Conservation (phyloP, 1,140 invertebrate genomes). For the Euura saliciscinereae region DNA sequence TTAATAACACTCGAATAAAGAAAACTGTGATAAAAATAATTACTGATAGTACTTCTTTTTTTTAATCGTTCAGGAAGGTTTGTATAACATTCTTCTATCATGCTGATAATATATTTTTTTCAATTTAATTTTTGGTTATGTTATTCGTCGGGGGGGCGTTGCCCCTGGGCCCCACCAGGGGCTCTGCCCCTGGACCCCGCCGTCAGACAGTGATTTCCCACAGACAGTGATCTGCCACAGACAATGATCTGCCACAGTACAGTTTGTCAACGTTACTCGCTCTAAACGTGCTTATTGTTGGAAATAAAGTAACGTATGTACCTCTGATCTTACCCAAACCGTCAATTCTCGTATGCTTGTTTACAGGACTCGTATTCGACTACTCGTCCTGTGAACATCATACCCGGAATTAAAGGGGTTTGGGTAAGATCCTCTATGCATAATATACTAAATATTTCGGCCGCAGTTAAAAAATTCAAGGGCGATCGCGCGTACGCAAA, state of each 20-base stretch:
- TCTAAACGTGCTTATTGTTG: background rate
- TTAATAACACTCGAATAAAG: background rate
- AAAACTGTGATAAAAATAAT: background rate
- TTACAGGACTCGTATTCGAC: background rate
- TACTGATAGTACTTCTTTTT: background rate
- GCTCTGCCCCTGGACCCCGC: background rate
- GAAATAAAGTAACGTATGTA: background rate
- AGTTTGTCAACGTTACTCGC: background rate
- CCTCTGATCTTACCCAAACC: background rate
- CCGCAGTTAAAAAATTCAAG: too few species aligned
- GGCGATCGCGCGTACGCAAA: too few species aligned
- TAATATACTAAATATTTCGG: slow-evolving; percentile 4
- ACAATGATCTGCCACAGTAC: background rate
- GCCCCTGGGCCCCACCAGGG: too few species aligned
- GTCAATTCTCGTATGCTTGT: background rate
- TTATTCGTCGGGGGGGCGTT: background rate
- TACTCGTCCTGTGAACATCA: too few species aligned
- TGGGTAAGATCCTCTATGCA: background rate
- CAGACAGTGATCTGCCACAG: too few species aligned
- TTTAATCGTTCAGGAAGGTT: too few species aligned
- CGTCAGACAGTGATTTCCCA: background rate
- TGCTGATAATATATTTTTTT: background rate
- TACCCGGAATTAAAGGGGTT: background rate
- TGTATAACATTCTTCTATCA: background rate
- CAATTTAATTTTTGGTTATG: background rate